Evolutionary conservation across 2,113 vertebrate genomes (phyloP), one percentile per base, ranked within the genome.

Genomic region (Pollachius pollachius): DNA sequence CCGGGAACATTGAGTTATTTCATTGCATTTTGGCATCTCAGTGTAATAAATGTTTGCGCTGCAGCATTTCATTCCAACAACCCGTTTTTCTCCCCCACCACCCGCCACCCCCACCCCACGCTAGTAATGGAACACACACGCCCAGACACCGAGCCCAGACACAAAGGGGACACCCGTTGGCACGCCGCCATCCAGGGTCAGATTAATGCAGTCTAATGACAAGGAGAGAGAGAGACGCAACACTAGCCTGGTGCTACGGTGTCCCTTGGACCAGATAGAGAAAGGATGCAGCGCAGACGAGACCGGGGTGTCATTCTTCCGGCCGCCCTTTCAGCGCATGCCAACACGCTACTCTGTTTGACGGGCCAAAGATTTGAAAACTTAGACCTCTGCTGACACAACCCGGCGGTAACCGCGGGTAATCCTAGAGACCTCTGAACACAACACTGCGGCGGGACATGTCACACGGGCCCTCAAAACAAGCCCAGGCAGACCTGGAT

Each of bases 181-280:
- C 63, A 64, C 27, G 48, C 21, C 61, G 65, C 65, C 72, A 74
- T 66, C 60, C 56, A 19, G 74, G 1, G 74, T 72, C 71, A 76
- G 62, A 78, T 70, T 75, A 74, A 77, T 62, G 67, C 68, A 74
- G 71, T 76, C 69, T 80, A 69, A 80, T 52, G 34, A 48, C 27
- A 5, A n/a, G 65, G 65, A 37, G n/a, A 13, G 54, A 16, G 1
- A 15, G 21, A 52, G 64, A 61, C 75, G 59, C 1, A 67, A 63
- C 56, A 65, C 52, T 77, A 70, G 72, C 57, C 75, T 74, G 77
- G 9, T 63, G n/a, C 21, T 61, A 75, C 74, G 63, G 70, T 37
- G 54, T 65, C 4, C 72, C 74, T 72, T 30, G 62, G 65, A 18
- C 17, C 19, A 8, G 57, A 59, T 59, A 19, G 9, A 59, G 19